Evolutionary conservation across 35 echinoderm and acorn worm species (phyloP).

Genomic region (Ophiothrix spiculata): DNA sequence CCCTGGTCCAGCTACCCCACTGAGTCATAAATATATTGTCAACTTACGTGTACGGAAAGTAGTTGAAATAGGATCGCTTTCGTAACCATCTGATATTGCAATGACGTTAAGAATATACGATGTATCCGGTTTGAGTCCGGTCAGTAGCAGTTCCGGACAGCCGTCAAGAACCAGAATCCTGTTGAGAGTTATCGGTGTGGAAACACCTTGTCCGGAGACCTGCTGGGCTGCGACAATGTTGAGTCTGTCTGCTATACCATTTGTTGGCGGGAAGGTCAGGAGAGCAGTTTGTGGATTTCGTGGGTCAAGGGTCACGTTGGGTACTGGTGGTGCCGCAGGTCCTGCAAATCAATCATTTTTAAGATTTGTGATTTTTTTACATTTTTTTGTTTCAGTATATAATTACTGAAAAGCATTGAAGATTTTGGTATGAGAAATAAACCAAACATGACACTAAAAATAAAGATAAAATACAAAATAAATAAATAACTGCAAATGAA

Average conservation of each 20-base stretch:
- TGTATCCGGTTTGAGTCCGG: conserved; percentile 44
- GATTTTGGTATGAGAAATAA: not conserved
- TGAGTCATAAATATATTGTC: too few relatives aligned
- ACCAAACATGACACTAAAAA: not conserved
- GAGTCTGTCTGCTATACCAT: not conserved
- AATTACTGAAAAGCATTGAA: not conserved
- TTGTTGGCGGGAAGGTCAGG: not conserved
- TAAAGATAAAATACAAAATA: not conserved
- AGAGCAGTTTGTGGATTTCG: conserved; percentile 8
- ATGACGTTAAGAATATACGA: conserved; percentile 32
- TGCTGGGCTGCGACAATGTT: not conserved
- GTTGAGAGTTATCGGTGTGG: conserved; percentile 34
- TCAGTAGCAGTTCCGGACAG: conserved; percentile 42
- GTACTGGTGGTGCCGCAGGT: not conserved
- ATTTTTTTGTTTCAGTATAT: too few relatives aligned
- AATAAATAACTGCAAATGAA: not conserved
- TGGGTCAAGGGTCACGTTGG: not conserved
- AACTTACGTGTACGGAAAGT: not conserved
- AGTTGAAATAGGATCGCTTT: not conserved
- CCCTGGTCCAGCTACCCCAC: too few relatives aligned
- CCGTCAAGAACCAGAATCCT: conserved; percentile 25
- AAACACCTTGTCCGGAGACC: conserved; percentile 9
- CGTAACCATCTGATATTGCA: not conserved
- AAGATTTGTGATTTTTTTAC: too few relatives aligned
- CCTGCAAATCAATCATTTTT: conserved; percentile 22